phyloP scores from a whole-genome alignment of 1,140 invertebrate species.

The Heliothis virescens region DNA sequence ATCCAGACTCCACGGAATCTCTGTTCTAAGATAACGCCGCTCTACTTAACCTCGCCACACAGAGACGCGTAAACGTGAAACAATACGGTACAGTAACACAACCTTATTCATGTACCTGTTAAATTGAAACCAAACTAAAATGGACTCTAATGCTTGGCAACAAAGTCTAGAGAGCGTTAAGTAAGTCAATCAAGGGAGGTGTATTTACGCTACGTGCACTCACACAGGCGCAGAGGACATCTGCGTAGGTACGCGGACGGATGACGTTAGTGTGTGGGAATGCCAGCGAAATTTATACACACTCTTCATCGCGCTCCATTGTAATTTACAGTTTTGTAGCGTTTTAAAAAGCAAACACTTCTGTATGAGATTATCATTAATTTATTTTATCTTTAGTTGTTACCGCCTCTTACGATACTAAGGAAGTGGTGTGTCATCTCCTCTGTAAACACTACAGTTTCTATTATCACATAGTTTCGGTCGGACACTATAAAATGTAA shows the following conservation, averaged over 20 bases:
- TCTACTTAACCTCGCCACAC: slow-evolving; percentile 85
- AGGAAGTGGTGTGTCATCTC: slow-evolving; percentile 15
- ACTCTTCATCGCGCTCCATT: slow-evolving; percentile 74
- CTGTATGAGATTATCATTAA: slow-evolving; percentile 73
- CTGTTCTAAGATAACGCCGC: slow-evolving; percentile 84
- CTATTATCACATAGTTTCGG: background rate
- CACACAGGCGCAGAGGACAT: slow-evolving; percentile 63
- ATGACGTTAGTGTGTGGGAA: slow-evolving; percentile 76
- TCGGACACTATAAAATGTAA: background rate
- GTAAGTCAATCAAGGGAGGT: slow-evolving; percentile 52
- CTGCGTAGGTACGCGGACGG: slow-evolving; percentile 64
- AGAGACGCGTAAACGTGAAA: slow-evolving; percentile 85
- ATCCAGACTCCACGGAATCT: slow-evolving; percentile 81
- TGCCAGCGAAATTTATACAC: slow-evolving; percentile 84
- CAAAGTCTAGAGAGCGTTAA: slow-evolving; percentile 40
- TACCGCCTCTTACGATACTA: slow-evolving; percentile 9
- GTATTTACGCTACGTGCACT: slow-evolving; percentile 70
- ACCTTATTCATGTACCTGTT: slow-evolving; percentile 65
- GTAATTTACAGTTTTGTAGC: slow-evolving; percentile 80
- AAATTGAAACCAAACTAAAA: slow-evolving; percentile 50
- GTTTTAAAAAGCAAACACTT: slow-evolving; percentile 77
- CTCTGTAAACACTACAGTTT: slow-evolving; percentile 6
- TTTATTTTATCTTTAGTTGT: slow-evolving; percentile 60
- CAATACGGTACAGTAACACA: slow-evolving; percentile 84
- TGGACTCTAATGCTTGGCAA: slow-evolving; percentile 49